phyloP scores from a whole-genome alignment of 2,113 vertebrate genomes.

The Andinoacara biseriatus region DNA sequence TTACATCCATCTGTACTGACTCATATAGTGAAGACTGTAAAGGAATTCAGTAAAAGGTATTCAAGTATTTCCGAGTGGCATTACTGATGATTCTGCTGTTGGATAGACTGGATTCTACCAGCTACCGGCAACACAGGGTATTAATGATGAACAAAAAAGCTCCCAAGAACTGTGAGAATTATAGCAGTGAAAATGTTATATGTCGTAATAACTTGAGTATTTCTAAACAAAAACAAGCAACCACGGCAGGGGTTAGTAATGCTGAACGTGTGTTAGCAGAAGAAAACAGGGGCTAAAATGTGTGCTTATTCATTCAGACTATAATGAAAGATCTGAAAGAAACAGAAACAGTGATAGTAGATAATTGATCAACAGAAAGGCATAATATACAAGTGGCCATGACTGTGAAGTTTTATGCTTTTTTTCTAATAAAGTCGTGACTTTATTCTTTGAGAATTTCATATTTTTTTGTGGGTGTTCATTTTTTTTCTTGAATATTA shows the following conservation, averaged over 20 bases:
- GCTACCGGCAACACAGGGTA: background rate
- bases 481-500: background rate
- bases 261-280: background rate
- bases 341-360: background rate
- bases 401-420: background rate
- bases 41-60: background rate
- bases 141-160: background rate
- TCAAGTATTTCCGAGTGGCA: background rate
- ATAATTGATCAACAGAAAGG: background rate
- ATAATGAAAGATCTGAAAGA: background rate
- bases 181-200: background rate
- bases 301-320: background rate
- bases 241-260: background rate
- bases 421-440: background rate
- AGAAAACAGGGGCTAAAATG: background rate
- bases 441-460: background rate
- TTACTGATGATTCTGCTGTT: background rate
- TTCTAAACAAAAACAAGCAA: background rate
- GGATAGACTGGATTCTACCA: background rate
- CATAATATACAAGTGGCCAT: background rate
- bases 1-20: background rate
- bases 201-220: background rate
- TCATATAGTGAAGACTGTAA: background rate
- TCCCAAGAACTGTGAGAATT: background rate
- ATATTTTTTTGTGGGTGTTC: accelerated